Conservation (phyloP, 2,888 invertebrate genomes). For the Isotomurus palustris region DNA sequence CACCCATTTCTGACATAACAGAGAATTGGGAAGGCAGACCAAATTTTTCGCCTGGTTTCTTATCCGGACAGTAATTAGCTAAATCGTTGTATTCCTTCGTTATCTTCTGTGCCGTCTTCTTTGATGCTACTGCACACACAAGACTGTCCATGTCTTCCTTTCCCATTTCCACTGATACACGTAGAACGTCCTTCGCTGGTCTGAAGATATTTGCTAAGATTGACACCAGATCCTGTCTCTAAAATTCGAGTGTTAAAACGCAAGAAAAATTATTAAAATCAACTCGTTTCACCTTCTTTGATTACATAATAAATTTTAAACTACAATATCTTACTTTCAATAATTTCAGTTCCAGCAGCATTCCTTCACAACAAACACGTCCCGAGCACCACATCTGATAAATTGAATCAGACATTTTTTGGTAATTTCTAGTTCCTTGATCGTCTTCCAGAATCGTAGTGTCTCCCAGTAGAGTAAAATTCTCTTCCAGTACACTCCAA, state of each 20-base stretch:
- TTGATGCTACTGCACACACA: constrained; percentile 84
- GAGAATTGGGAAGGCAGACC: constrained; percentile 67
- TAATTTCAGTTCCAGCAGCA: constrained; percentile 90
- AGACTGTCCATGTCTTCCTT: constrained; percentile 81
- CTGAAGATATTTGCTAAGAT: constrained; percentile 75
- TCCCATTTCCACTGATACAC: constrained; percentile 77
- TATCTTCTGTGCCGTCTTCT: constrained; percentile 76
- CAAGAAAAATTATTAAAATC: not conserved
- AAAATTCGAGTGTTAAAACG: too few relatives aligned
- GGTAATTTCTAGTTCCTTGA: constrained; percentile 40
- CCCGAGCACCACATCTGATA: constrained; percentile 55
- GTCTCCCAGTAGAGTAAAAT: constrained; percentile 43
- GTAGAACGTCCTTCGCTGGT: constrained; percentile 81
- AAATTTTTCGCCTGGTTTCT: constrained; percentile 73
- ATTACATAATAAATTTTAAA: not conserved
- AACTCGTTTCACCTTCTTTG: too few relatives aligned
- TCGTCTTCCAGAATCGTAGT: constrained; percentile 40
- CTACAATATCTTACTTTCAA: constrained; percentile 62
- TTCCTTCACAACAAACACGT: constrained; percentile 89
- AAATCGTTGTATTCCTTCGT: constrained; percentile 92
- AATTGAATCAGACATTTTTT: constrained; percentile 43
- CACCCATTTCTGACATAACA: constrained; percentile 84
- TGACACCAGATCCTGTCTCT: constrained; percentile 90
- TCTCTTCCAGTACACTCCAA: constrained; percentile 43
- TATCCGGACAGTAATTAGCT: constrained; percentile 79